A percentile compares a stretch with the other conserved stretches of the same genome.
These are phyloP conservation scores for Smittia sp. DNA, from an alignment of 2,888 invertebrate species.

Conservation along the genomic window DNA sequence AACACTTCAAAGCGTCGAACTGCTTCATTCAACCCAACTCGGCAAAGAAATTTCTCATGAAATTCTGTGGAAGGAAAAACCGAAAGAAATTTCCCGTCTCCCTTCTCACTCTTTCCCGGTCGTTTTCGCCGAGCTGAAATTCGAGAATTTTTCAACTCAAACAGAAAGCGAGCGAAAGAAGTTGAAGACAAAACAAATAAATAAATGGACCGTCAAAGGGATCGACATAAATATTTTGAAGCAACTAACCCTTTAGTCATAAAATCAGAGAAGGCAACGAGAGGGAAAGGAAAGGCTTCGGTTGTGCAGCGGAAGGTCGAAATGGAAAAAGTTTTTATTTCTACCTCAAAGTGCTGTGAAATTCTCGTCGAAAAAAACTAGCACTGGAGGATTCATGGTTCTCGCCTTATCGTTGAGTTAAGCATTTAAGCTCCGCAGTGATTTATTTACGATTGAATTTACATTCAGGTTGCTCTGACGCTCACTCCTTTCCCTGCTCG, in stretches of 20 bases:
- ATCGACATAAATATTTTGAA: constrained; percentile 41
- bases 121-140: neutral
- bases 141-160: constrained; percentile 3
- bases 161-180: neutral
- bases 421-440: constrained; percentile 1
- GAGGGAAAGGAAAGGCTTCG: constrained; percentile 1
- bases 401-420: constrained; percentile 29
- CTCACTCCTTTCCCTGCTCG: neutral
- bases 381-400: constrained; percentile 33
- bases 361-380: neutral
- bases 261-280: constrained; percentile 4
- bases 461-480: neutral
- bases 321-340: constrained; percentile 9
- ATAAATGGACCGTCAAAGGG: constrained; percentile 40
- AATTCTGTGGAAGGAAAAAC: neutral
- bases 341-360: neutral
- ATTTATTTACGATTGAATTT: constrained; percentile 26
- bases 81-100: neutral
- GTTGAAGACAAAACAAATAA: constrained; percentile 35
- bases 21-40: neutral
- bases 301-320: neutral
- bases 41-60: neutral
- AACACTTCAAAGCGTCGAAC: neutral
- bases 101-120: neutral
- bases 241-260: constrained; percentile 27